A percentile compares a stretch with the other conserved stretches of the same genome.
Evolutionary conservation across 1,140 invertebrate species (phyloP).

Genomic region (Zaprionus tsacasi): DNA sequence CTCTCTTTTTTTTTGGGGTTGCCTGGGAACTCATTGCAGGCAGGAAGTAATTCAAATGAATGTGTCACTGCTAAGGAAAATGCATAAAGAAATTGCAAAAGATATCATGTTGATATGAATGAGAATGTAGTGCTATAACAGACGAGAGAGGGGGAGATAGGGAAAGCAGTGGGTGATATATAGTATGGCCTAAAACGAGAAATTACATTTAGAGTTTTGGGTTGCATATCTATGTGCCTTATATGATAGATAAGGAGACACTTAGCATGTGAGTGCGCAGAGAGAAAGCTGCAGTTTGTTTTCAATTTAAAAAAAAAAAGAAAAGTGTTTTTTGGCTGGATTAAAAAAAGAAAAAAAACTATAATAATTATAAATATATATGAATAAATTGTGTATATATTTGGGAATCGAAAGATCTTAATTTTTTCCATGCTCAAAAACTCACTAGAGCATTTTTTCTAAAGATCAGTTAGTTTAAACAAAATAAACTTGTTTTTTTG

Average conservation of each 20-base stretch:
- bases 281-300: background rate
- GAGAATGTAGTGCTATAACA: slow-evolving; percentile 27
- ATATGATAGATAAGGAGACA: background rate
- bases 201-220: background rate
- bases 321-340: too few species aligned
- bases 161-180: background rate
- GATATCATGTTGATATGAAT: slow-evolving; percentile 33
- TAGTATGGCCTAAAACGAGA: background rate
- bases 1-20: background rate
- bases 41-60: slow-evolving; percentile 71
- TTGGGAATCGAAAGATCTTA: too few species aligned
- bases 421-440: too few species aligned
- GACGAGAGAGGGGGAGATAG: background rate
- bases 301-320: too few species aligned
- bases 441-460: too few species aligned
- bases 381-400: too few species aligned
- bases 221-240: background rate
- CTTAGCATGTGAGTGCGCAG: background rate
- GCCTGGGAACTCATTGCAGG: slow-evolving; percentile 32
- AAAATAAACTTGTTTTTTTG: background rate
- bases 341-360: too few species aligned
- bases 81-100: slow-evolving; percentile 54
- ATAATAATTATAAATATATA: too few species aligned
- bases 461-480: background rate
- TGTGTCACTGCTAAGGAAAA: slow-evolving; percentile 55